Base-by-base conservation (phyloP, 2,888 invertebrate species). In the Idaea biselata region DNA sequence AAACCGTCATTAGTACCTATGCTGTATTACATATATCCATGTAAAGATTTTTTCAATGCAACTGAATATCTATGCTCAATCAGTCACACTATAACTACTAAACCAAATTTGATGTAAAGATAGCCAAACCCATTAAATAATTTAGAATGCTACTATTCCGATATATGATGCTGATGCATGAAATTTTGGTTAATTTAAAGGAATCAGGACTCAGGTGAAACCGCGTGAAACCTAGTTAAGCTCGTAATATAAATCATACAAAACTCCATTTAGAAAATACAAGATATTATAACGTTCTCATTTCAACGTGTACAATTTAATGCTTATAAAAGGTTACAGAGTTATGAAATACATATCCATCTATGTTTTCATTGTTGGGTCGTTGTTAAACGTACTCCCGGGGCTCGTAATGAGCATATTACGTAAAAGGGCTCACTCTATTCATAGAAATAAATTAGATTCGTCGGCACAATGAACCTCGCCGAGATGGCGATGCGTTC, bases 401-500 rank as follows among this genome's bases (percentile, higher is more conserved):
- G 73, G 74, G 69, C 70, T 74, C 77, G 77, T 84, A 84, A 86
- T 84, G 84, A 84, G 81, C 78, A 73, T 78, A 83, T 83, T 80
- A 84, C 76, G 80, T 80, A 82, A 82, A 78, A 84, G 83, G 82
- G 82, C 79, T 82, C 78, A 73, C 77, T 81, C 81, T 78, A 87
- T 85, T 86, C 84, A 84, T 74, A 73, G 77, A 76, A 81, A 82
- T 83, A 84, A 86, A 85, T 87, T 83, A 86, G 82, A 83, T 85
- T 76, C 68, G 64, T 66, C 73, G 69, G 63, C 73, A 81, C 80
- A 84, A 84, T 83, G 71, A 76, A 64, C 61, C 61, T 63, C 55
- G 58, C 32, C 57, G 31, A 58, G 16, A 17, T 16, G 55, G 55
- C 55, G 55, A 55, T 55, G 56, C 56, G 56, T 56, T 55, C 61